Evolutionary conservation across 2,113 vertebrate genomes (phyloP).

Genomic region (Dicerorhinus sumatrensis): DNA sequence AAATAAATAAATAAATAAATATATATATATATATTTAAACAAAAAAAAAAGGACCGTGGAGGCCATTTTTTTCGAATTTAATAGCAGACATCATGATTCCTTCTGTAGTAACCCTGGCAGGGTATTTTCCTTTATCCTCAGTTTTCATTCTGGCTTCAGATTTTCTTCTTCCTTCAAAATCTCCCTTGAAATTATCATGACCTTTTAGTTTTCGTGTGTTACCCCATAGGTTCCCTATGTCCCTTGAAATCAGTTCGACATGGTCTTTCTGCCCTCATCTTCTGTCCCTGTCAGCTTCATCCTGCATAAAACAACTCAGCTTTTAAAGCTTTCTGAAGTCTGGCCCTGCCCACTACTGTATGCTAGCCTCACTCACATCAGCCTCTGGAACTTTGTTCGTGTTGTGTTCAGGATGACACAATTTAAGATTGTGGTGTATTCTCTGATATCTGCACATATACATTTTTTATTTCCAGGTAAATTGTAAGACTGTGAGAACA

Average conservation of each 20-base stretch:
- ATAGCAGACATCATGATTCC: neutral
- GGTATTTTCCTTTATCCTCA: neutral
- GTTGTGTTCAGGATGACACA: neutral
- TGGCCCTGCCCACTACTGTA: neutral
- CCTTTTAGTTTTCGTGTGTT: constrained; percentile 12
- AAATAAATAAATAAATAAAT: no score
- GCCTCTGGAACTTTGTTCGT: neutral
- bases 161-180: neutral
- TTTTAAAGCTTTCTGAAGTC: neutral
- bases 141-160: neutral
- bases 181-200: neutral
- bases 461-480: neutral
- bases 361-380: neutral
- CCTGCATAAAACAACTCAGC: neutral
- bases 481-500: neutral
- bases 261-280: neutral
- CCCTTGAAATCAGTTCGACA: neutral
- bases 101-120: neutral
- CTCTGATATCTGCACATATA: neutral
- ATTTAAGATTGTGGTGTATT: neutral
- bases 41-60: neutral
- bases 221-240: neutral
- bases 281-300: neutral
- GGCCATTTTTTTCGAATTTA: neutral
- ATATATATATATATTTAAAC: no score